Evolutionary conservation across 1,140 invertebrate genomes (phyloP).

Genomic region (Apis dorsata): DNA sequence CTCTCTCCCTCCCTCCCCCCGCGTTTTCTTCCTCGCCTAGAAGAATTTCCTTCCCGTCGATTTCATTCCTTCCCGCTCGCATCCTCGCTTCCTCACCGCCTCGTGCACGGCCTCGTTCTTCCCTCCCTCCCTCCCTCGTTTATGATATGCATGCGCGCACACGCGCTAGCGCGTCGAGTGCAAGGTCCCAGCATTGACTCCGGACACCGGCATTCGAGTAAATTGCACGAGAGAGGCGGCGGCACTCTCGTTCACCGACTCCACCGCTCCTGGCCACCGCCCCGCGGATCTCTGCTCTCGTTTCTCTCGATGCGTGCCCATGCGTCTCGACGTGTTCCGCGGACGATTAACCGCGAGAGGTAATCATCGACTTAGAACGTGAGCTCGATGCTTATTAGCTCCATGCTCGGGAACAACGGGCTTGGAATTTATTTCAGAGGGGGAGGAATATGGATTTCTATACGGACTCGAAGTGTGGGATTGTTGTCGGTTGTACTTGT

Average conservation of each 20-base stretch:
- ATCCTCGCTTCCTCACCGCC: not conserved
- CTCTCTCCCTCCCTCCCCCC: not conserved
- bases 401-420: too few species aligned
- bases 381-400: too few species aligned
- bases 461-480: too few species aligned
- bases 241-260: conserved; percentile 43
- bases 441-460: too few species aligned
- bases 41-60: not conserved
- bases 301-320: conserved; percentile 13
- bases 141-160: conserved; percentile 39
- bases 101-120: not conserved
- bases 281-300: conserved; percentile 17
- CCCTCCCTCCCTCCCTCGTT: not conserved
- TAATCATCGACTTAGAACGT: too few species aligned
- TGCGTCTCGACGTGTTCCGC: not conserved
- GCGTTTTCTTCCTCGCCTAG: not conserved
- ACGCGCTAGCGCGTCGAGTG: conserved; percentile 40
- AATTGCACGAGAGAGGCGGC: conserved; percentile 51
- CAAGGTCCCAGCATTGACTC: conserved; percentile 68
- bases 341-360: conserved; percentile 2
- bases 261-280: conserved; percentile 1
- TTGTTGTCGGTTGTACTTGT: too few species aligned
- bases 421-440: too few species aligned
- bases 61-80: not conserved
- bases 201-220: conserved; percentile 54